Base-by-base conservation (phyloP, 2,888 invertebrate species). In the Merodon equestris region DNA sequence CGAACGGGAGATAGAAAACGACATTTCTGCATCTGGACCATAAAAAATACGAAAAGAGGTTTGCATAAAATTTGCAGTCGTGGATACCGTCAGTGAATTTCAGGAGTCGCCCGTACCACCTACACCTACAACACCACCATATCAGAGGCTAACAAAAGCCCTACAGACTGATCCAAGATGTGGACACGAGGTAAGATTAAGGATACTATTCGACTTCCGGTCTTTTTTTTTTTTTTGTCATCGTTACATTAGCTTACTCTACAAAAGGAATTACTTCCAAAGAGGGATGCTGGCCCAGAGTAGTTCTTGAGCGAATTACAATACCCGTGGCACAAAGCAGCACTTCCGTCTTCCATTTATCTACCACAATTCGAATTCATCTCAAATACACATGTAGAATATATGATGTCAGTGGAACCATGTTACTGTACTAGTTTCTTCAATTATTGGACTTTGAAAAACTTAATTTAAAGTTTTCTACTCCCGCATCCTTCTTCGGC, bases 151-250 rank as follows among this genome's bases (percentile, higher is more conserved):
- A 56, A 88, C 90, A 79, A 89, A 90, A 85, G 90, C 89, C 70
- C 86, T 90, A 83, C 90, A 91, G 85, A 89, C 90, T 87, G 90
- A 91, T 87, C 89, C 90, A 83, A 88, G 90, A 87, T 90, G 89
- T 85, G 87, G 89, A 81, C 90, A 90, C 86, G 90, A 90, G 89
- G 90, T 90, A 84, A 85, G 81, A 4, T 27, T 84, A 63, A 64
- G 58, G 58, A 68, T 68, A 63, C 47, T 61, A 47, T 79, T 40
- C 58, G 53, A n/a, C 18, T 50, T 10, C 1, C 9, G 44, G 0
- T 68, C 10, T 18, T 44, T 38, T 61, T 34, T 34, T 36, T 36
- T 7, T 10, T 9, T 36, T 36, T 36, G 5, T 36, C 36, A 5
- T 36, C 36, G 5, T 10, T 9, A 36, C 36, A n/a, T n/a, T n/a